Evolutionary conservation across 53 echinoderm and acorn worm genomes (phyloP).

Genomic region (Echinarachnius parma): DNA sequence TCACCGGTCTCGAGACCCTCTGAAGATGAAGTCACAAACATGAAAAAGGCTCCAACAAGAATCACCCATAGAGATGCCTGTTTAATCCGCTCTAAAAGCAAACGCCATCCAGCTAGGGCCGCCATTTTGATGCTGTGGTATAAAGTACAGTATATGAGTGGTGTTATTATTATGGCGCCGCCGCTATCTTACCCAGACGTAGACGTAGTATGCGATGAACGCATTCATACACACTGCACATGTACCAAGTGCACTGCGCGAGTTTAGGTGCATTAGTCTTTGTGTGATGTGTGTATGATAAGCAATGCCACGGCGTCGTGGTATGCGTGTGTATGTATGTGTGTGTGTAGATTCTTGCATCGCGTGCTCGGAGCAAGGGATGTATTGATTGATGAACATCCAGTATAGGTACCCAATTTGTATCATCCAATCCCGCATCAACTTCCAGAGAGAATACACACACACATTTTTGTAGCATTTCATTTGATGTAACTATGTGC

Average conservation of each 20-base stretch:
- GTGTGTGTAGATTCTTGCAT: not conserved
- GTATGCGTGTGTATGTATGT: not conserved
- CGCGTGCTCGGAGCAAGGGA: no score
- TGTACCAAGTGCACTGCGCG: not conserved
- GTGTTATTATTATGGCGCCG: not conserved
- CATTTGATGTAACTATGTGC: no score
- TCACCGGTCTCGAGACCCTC: constrained; percentile 6
- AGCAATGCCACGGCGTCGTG: not conserved
- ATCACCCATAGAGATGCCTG: not conserved
- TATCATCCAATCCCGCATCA: no score
- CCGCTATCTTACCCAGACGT: constrained; percentile 7
- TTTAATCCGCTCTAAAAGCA: not conserved
- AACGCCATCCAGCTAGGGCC: not conserved
- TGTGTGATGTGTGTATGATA: not conserved
- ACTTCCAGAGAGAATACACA: no score
- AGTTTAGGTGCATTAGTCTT: no score
- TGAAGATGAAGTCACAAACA: not conserved
- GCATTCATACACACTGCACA: not conserved
- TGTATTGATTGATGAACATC: no score
- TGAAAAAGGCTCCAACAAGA: not conserved
- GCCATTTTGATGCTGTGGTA: not conserved
- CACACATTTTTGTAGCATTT: no score
- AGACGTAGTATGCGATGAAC: not conserved
- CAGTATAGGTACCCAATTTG: no score
- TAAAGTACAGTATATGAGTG: no score